Conservation (phyloP, 2,797 vertebrate species). For the Pitangus sulphuratus region DNA sequence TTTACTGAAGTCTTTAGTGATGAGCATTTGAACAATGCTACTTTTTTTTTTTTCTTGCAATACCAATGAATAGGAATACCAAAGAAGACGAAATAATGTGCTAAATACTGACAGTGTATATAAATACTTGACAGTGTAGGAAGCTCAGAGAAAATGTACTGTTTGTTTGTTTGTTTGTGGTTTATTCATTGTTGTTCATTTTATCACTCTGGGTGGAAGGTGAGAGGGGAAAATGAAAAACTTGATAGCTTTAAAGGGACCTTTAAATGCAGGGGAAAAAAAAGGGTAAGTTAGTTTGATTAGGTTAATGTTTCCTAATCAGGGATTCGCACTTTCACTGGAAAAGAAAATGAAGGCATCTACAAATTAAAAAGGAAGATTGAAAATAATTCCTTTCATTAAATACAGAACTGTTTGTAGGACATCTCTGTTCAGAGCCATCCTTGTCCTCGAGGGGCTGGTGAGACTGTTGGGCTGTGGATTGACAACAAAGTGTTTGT, state of each 20-base stretch:
- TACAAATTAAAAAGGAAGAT: background rate
- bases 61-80: background rate
- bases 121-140: background rate
- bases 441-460: background rate
- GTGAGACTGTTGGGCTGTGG: background rate
- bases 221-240: background rate
- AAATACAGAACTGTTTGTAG: background rate
- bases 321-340: background rate
- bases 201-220: background rate
- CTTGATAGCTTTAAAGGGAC: background rate
- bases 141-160: background rate
- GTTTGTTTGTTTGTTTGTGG: background rate
- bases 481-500: background rate
- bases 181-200: background rate
- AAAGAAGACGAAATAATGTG: background rate
- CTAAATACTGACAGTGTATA: background rate
- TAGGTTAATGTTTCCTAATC: background rate
- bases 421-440: background rate
- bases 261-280: background rate
- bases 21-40: conserved; percentile 26
- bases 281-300: background rate
- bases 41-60: background rate
- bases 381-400: background rate
- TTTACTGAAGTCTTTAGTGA: conserved; percentile 48
- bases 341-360: background rate